Percentiles rank a stretch among this genome's conserved stretches.
Conservation (phyloP, 2,113 vertebrate species). For the Canis aureus region DNA sequence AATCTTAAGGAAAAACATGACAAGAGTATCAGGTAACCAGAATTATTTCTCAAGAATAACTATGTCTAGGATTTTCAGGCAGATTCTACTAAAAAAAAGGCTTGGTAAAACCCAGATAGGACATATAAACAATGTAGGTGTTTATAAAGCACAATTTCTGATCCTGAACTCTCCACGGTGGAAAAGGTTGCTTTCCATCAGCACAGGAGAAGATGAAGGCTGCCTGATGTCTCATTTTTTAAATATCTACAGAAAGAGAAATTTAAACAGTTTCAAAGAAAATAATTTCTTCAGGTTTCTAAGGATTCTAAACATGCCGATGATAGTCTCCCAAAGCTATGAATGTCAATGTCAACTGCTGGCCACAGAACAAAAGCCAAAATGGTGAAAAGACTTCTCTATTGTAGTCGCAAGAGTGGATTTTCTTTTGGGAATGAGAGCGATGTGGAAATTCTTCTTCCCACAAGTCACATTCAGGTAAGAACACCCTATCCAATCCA, state of each 20-base stretch:
- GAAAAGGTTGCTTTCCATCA: not conserved
- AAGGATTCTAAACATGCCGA: not conserved
- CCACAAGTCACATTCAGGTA: not conserved
- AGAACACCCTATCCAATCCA: not conserved
- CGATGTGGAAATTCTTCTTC: not conserved
- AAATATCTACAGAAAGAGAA: not conserved
- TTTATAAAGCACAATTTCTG: slow-evolving; percentile 34
- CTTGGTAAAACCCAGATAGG: slow-evolving; percentile 14
- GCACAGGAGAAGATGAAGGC: not conserved
- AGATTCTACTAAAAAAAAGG: slow-evolving; percentile 58
- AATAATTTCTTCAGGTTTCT: slow-evolving; percentile 30
- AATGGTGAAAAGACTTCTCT: not conserved
- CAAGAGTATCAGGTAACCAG: slow-evolving; percentile 52
- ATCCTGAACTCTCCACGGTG: not conserved
- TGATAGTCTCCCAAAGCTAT: slow-evolving; percentile 6
- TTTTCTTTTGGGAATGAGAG: not conserved
- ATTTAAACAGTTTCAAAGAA: not conserved
- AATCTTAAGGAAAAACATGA: slow-evolving; percentile 75
- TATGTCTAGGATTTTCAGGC: slow-evolving; percentile 44
- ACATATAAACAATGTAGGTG: not conserved
- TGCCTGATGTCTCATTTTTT: not conserved
- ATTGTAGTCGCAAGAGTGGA: not conserved
- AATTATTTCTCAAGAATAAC: slow-evolving; percentile 58
- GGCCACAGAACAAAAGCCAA: not conserved
- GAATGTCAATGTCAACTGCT: not conserved